Conservation (phyloP, 2,797 vertebrate species). For the Meriones psammophilus region DNA sequence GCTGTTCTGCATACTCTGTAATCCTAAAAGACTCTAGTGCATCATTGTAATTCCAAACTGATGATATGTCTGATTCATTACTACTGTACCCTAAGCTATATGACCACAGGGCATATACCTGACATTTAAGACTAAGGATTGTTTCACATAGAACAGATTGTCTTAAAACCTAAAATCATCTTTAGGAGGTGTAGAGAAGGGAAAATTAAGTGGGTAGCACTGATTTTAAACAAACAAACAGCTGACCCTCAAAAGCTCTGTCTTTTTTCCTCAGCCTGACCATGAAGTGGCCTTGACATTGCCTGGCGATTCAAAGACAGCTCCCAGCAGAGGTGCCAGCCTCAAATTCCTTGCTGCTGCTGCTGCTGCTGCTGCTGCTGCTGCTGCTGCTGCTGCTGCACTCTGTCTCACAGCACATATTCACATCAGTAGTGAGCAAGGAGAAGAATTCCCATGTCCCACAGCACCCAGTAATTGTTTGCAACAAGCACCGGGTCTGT, state of each 20-base stretch:
- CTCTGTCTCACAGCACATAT: not conserved
- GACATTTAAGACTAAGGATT: slow-evolving; percentile 63
- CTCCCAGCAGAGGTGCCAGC: not conserved
- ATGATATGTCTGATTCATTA: slow-evolving; percentile 75
- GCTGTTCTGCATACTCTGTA: not conserved
- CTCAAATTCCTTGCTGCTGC: not conserved
- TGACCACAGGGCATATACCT: not conserved
- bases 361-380: too few species aligned
- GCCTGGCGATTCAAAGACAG: not conserved
- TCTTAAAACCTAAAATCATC: slow-evolving; percentile 50
- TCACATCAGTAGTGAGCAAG: not conserved
- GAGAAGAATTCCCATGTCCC: not conserved
- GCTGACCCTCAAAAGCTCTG: not conserved
- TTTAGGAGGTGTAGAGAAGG: slow-evolving; percentile 18
- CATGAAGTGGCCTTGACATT: not conserved
- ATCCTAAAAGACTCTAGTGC: slow-evolving; percentile 24
- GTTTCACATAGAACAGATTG: slow-evolving; percentile 47
- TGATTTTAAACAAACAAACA: not conserved
- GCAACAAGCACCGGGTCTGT: too few species aligned
- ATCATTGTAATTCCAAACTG: slow-evolving; percentile 45
- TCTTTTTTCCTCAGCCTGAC: slow-evolving; percentile 5
- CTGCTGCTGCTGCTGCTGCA: too few species aligned
- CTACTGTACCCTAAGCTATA: not conserved
- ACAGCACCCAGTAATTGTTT: not conserved
- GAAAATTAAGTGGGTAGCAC: not conserved